phyloP scores from a whole-genome alignment of 2,888 invertebrate species.

The Sinopyrophorus schimmeli region DNA sequence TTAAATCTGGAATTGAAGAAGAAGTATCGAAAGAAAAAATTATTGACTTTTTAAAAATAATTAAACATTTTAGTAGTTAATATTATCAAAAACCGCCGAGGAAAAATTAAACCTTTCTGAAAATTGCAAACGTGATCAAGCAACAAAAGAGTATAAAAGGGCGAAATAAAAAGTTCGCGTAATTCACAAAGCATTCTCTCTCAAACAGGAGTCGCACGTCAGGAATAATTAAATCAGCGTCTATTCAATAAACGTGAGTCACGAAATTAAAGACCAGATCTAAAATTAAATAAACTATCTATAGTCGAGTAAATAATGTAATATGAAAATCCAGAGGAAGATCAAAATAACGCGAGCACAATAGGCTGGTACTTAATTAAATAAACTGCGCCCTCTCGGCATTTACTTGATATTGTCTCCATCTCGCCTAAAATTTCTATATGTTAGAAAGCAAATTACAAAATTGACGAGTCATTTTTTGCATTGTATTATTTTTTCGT shows the following conservation, averaged over 20 bases:
- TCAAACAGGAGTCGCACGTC: slow-evolving; percentile 31
- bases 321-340: slow-evolving; percentile 33
- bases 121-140: slow-evolving; percentile 10
- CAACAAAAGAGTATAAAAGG: slow-evolving; percentile 14
- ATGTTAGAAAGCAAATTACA: slow-evolving; percentile 14
- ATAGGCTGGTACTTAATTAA: slow-evolving; percentile 30
- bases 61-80: not conserved
- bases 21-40: not conserved
- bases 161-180: slow-evolving; percentile 14
- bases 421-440: slow-evolving; percentile 14
- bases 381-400: slow-evolving; percentile 30
- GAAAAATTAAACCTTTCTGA: not conserved
- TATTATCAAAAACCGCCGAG: no score
- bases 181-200: slow-evolving; percentile 28
- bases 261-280: slow-evolving; percentile 32
- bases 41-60: not conserved
- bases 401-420: slow-evolving; percentile 28
- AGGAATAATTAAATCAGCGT: slow-evolving; percentile 25
- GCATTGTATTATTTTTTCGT: no score
- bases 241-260: slow-evolving; percentile 32
- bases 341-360: slow-evolving; percentile 32
- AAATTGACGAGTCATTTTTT: no score
- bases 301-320: slow-evolving; percentile 32
- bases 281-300: slow-evolving; percentile 33
- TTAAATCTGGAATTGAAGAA: not conserved